Percentiles rank a stretch among this genome's conserved stretches.
phyloP scores from a whole-genome alignment of 2,888 invertebrate species.

The Phyllotreta cruciferae region DNA sequence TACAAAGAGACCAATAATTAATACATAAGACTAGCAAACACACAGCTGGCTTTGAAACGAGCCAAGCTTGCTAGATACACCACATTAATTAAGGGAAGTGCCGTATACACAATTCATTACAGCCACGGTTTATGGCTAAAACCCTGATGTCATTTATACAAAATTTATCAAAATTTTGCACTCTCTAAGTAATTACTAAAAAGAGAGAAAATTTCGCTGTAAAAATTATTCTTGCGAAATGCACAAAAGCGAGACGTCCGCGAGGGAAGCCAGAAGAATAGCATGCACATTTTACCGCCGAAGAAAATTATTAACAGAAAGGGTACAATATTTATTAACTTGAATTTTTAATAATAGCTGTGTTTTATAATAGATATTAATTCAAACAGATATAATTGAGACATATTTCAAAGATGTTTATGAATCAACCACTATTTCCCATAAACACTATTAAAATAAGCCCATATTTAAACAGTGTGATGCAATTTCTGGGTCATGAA shows the following conservation, averaged over 20 bases:
- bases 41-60: slow-evolving; percentile 2
- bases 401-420: no score
- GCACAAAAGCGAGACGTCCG: not conserved
- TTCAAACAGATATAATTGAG: no score
- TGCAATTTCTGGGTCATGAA: not conserved
- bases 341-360: no score
- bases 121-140: slow-evolving; percentile 9
- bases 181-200: slow-evolving; percentile 20
- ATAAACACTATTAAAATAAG: not conserved
- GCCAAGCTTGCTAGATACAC: slow-evolving; percentile 1
- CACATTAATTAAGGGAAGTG: slow-evolving; percentile 32
- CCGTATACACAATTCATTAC: slow-evolving; percentile 29
- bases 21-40: slow-evolving; percentile 9
- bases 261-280: no score
- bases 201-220: slow-evolving; percentile 8
- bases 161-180: slow-evolving; percentile 20
- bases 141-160: slow-evolving; percentile 4
- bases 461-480: not conserved
- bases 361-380: no score
- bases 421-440: no score
- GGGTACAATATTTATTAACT: no score
- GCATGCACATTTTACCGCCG: no score
- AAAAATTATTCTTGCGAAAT: not conserved
- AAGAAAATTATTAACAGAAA: no score
- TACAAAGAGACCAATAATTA: slow-evolving; percentile 12